phyloP scores from a whole-genome alignment of 2,797 vertebrate genomes.

The Orientallactaga sibirica region DNA sequence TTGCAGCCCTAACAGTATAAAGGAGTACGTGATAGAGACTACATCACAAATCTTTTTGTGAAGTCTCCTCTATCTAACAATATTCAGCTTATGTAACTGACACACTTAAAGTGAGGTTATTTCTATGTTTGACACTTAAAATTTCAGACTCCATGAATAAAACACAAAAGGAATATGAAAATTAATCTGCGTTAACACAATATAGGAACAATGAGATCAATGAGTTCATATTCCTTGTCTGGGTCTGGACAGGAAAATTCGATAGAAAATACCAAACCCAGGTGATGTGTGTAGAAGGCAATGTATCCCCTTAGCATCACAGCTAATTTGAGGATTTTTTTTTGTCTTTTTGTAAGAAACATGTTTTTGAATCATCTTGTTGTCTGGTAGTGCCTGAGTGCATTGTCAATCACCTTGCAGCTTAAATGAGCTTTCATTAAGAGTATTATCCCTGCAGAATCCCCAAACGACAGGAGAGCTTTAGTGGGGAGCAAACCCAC shows the following conservation, averaged over 20 bases:
- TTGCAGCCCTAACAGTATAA: not conserved
- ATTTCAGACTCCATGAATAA: constrained; percentile 47
- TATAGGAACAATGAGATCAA: not conserved
- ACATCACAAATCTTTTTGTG: not conserved
- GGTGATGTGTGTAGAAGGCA: not conserved
- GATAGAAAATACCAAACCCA: not conserved
- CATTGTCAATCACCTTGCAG: constrained; percentile 8
- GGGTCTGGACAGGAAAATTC: constrained; percentile 39
- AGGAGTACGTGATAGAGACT: not conserved
- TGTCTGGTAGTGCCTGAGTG: not conserved
- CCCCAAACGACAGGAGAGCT: not conserved
- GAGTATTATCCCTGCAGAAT: not conserved
- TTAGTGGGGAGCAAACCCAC: not conserved
- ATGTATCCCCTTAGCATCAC: not conserved
- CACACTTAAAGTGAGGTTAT: constrained; percentile 21
- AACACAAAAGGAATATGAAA: constrained; percentile 38
- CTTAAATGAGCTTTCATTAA: constrained; percentile 25
- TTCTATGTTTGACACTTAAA: constrained; percentile 64
- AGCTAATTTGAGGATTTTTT: not conserved
- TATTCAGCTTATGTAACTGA: constrained; percentile 4
- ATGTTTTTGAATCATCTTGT: constrained; percentile 23
- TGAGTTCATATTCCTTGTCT: constrained; percentile 9
- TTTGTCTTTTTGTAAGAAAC: no score
- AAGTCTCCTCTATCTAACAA: constrained; percentile 27
- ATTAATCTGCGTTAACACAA: constrained; percentile 38